phyloP scores from a whole-genome alignment of 1,140 invertebrate genomes.

The Calephelis virginiensis region DNA sequence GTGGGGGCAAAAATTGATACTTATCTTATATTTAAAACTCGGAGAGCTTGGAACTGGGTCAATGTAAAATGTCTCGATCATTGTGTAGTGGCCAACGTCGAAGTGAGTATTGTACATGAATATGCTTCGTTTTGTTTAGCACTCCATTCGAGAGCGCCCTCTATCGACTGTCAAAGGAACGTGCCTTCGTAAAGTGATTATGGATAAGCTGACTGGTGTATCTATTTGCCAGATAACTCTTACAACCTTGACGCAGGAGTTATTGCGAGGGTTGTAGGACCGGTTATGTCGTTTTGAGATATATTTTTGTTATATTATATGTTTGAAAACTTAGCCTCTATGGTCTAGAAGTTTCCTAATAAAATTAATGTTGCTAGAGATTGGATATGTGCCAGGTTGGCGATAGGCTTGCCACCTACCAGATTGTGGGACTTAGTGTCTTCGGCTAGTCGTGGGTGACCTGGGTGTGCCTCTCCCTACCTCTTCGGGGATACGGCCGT shows the following conservation, averaged over 20 bases:
- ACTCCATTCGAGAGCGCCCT: conserved; percentile 36
- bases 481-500: too few species aligned
- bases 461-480: too few species aligned
- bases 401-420: too few species aligned
- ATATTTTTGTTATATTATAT: too few species aligned
- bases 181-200: conserved; percentile 27
- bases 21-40: conserved; percentile 26
- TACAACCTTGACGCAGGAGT: conserved; percentile 3
- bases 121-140: conserved; percentile 45
- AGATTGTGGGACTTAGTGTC: too few species aligned
- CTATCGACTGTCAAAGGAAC: conserved; percentile 45
- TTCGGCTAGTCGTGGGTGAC: too few species aligned
- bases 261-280: not conserved
- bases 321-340: too few species aligned
- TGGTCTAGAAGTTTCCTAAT: too few species aligned
- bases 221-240: conserved; percentile 7
- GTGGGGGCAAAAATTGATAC: conserved; percentile 23
- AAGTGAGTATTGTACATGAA: conserved; percentile 39
- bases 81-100: conserved; percentile 34
- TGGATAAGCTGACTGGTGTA: conserved; percentile 13
- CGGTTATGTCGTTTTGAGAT: too few species aligned
- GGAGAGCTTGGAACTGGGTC: conserved; percentile 42
- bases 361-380: too few species aligned
- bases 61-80: conserved; percentile 44
- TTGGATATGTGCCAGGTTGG: too few species aligned